Conservation (phyloP, 37 sponge, comb jelly and placozoan genomes). For the Spongia lamella region DNA sequence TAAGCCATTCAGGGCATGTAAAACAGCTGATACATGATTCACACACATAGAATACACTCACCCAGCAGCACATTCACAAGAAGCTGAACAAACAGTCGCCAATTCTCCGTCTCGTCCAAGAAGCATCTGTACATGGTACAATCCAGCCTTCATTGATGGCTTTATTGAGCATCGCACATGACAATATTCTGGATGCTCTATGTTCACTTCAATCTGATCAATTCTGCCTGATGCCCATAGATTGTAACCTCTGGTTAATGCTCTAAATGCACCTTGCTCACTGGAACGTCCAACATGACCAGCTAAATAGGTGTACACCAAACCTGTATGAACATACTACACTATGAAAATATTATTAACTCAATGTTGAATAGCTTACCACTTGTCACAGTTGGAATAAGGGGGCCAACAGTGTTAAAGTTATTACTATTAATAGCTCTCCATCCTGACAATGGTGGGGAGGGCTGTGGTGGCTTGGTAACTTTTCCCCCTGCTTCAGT, state of each 20-base stretch:
- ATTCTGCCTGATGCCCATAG: conserved; percentile 49
- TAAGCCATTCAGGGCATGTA: conserved; percentile 41
- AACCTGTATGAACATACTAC: conserved; percentile 14
- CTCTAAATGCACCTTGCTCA: conserved; percentile 53
- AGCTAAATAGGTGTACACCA: conserved; percentile 52
- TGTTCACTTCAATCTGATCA: conserved; percentile 22
- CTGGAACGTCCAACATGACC: conserved; percentile 24
- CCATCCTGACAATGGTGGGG: conserved; percentile 50
- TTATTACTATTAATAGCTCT: conserved; percentile 22
- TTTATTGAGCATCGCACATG: conserved; percentile 29
- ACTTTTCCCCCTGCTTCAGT: conserved; percentile 34
- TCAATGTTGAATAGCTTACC: conserved; percentile 19
- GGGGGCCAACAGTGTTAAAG: conserved; percentile 8
- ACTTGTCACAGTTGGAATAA: conserved; percentile 47
- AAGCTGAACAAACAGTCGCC: conserved; percentile 40
- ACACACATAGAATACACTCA: conserved; percentile 13
- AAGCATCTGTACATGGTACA: conserved; percentile 29
- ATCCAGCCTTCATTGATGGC: conserved; percentile 33
- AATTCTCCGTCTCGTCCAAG: conserved; percentile 39
- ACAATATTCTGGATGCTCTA: conserved; percentile 25
- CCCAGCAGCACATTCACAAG: conserved; percentile 74
- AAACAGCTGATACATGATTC: conserved; percentile 50
- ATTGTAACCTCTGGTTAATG: conserved; percentile 46
- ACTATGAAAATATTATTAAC: not conserved
- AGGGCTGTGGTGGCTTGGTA: not conserved